These are phyloP conservation scores for Thalassoma bifasciatum DNA, from an alignment of 2,113 vertebrate genomes.

Conservation along the genomic window DNA sequence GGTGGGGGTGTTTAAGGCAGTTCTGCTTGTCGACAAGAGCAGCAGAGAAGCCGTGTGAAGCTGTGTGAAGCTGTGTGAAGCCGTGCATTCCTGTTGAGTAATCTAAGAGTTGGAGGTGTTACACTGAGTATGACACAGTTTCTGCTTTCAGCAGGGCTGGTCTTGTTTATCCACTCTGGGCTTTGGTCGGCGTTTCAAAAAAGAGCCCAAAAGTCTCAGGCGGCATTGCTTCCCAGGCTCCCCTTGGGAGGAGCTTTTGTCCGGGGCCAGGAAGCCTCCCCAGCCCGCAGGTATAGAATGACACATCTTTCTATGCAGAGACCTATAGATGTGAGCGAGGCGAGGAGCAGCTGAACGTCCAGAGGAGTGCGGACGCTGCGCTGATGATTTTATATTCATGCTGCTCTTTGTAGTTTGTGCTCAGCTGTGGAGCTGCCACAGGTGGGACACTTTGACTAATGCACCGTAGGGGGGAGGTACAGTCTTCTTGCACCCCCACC, in stretches of 20 bases:
- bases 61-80: conserved; percentile 53
- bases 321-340: conserved; percentile 77
- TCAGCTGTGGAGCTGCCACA: background rate
- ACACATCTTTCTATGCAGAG: conserved; percentile 78
- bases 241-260: conserved; percentile 80
- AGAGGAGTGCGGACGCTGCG: conserved; percentile 18
- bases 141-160: conserved; percentile 69
- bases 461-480: background rate
- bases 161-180: conserved; percentile 74
- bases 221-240: conserved; percentile 79
- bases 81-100: conserved; percentile 72
- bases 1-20: no score
- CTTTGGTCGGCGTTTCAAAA: conserved; percentile 69
- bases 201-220: conserved; percentile 77
- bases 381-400: conserved; percentile 30
- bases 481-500: background rate
- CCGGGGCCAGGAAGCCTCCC: conserved; percentile 73
- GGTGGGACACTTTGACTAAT: conserved; percentile 31
- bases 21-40: conserved; percentile 19
- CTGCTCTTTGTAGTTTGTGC: conserved; percentile 7
- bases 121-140: conserved; percentile 72
- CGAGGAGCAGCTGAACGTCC: conserved; percentile 45
- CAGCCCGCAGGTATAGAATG: conserved; percentile 78
- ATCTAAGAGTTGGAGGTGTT: conserved; percentile 72
- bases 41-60: background rate